Conservation (phyloP, 2,888 invertebrate genomes). For the Drosophila percnosoma region DNA sequence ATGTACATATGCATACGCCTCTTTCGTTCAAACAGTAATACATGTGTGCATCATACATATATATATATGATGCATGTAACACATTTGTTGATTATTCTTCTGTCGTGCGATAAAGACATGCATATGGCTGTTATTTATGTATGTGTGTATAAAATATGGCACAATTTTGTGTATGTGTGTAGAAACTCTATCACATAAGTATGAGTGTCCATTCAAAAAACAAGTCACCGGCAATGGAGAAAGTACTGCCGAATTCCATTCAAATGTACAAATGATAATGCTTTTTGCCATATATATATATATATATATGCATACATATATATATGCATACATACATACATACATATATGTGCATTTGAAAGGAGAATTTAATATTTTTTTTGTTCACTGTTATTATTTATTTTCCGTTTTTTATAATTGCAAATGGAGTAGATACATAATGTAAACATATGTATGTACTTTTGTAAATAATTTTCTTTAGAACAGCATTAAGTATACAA, state of each 20-base stretch:
- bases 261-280: background rate
- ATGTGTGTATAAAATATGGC: background rate
- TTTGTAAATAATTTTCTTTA: background rate
- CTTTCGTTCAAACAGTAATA: slow-evolving; percentile 1
- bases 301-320: background rate
- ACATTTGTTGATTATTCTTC: slow-evolving; percentile 5
- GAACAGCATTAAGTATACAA: background rate
- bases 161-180: background rate
- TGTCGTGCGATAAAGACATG: background rate
- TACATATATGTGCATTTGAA: background rate
- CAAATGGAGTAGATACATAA: background rate
- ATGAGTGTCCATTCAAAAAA: slow-evolving; percentile 1
- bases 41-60: background rate
- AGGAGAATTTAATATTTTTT: background rate
- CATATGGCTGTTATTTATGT: background rate
- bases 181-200: background rate
- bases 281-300: no score
- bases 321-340: background rate
- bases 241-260: slow-evolving; percentile 17
- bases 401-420: background rate
- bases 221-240: slow-evolving; percentile 25
- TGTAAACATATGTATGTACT: background rate
- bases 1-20: slow-evolving; percentile 1
- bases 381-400: background rate
- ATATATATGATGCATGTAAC: background rate